Evolutionary conservation across 2,888 invertebrate genomes (phyloP).

Genomic region (Macrosoma leucophasiata): DNA sequence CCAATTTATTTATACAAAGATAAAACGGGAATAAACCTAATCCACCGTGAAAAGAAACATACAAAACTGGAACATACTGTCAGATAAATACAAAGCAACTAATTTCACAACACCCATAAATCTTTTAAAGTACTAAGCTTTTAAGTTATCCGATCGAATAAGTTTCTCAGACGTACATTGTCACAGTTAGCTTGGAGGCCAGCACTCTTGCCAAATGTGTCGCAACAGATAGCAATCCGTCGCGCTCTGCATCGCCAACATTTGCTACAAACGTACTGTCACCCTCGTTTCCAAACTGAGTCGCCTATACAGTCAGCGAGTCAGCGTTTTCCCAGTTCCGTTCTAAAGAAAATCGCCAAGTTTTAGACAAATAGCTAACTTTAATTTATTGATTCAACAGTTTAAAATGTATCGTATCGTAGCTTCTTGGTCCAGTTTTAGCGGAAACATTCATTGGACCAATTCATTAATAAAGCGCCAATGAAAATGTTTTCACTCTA

Average conservation of each 20-base stretch:
- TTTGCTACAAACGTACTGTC: slow-evolving; percentile 56
- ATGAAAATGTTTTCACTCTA: too few species aligned
- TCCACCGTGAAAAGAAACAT: too few species aligned
- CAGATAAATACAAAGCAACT: too few species aligned
- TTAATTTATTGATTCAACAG: neutral
- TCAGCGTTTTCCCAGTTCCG: slow-evolving; percentile 2
- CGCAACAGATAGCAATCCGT: slow-evolving; percentile 51
- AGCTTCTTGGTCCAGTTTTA: too few species aligned
- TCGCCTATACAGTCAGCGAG: too few species aligned
- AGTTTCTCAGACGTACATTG: slow-evolving; percentile 29
- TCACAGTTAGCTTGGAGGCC: slow-evolving; percentile 63
- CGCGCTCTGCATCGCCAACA: slow-evolving; percentile 32
- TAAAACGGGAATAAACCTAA: too few species aligned
- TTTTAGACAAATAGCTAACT: neutral
- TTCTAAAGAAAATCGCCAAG: neutral
- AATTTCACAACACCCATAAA: too few species aligned
- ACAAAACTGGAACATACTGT: too few species aligned
- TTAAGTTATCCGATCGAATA: slow-evolving; percentile 9
- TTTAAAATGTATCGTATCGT: neutral
- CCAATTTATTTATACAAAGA: neutral
- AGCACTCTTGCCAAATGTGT: slow-evolving; percentile 66
- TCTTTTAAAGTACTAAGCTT: slow-evolving; percentile 10
- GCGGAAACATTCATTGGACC: too few species aligned
- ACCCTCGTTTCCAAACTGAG: slow-evolving; percentile 35
- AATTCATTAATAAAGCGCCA: too few species aligned